Conservation (phyloP, 2,797 vertebrate genomes). For the Gouania willdenowi region DNA sequence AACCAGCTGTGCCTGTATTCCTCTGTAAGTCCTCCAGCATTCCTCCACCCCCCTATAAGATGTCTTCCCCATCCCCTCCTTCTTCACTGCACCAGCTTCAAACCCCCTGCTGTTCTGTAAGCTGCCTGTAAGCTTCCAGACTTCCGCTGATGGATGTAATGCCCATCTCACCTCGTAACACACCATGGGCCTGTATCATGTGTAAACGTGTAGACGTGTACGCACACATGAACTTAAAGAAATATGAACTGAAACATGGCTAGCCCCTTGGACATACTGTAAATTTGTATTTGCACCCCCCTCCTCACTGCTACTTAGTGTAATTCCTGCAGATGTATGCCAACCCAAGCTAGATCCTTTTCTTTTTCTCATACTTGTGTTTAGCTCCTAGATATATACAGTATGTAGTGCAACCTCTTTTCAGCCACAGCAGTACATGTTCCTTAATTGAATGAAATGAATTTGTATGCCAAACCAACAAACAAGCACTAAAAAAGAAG, state of each 20-base stretch:
- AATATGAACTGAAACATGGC: conserved; percentile 6
- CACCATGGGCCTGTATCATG: conserved; percentile 25
- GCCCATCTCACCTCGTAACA: conserved; percentile 28
- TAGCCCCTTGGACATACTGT: conserved; percentile 46
- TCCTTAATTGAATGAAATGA: too few species aligned
- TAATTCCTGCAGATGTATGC: conserved; percentile 56
- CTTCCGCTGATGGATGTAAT: conserved; percentile 60
- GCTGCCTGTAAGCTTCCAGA: conserved; percentile 68
- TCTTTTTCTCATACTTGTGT: too few species aligned
- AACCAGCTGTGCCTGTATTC: conserved; percentile 78
- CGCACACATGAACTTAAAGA: conserved; percentile 6
- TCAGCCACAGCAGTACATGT: too few species aligned
- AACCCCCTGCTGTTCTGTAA: conserved; percentile 59
- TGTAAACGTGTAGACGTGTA: background rate
- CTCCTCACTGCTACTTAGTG: conserved; percentile 48
- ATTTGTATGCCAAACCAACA: too few species aligned
- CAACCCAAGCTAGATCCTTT: conserved; percentile 25
- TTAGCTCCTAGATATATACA: too few species aligned
- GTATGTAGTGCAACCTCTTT: conserved; percentile 45
- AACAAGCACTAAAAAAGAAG: too few species aligned
- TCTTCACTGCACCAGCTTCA: conserved; percentile 38
- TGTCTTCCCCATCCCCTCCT: conserved; percentile 37
- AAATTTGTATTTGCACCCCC: conserved; percentile 63
- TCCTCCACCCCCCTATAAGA: conserved; percentile 28
- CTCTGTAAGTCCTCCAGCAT: conserved; percentile 64